Conservation (phyloP, 2,113 vertebrate species). For the Eptesicus fuscus region DNA sequence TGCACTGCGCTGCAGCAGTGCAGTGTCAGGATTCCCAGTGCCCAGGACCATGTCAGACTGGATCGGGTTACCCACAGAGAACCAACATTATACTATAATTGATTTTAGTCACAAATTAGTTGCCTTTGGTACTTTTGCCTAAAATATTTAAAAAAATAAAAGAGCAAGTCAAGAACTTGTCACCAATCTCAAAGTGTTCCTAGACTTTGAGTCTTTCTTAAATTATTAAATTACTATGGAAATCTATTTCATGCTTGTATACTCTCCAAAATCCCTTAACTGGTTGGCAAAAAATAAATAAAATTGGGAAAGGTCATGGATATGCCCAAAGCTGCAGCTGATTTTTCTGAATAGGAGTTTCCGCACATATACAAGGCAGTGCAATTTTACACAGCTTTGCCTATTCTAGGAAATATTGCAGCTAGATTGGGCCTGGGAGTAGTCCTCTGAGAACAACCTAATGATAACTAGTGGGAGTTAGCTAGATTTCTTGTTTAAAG, state of each 20-base stretch:
- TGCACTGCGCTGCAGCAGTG: not conserved
- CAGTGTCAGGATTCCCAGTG: not conserved
- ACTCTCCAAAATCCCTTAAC: not conserved
- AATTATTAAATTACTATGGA: not conserved
- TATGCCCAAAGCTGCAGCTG: not conserved
- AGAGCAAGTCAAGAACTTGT: not conserved
- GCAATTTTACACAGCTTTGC: not conserved
- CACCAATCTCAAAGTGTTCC: not conserved
- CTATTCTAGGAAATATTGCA: not conserved
- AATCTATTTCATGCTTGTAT: constrained; percentile 34
- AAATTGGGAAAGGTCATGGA: not conserved
- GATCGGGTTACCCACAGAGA: not conserved
- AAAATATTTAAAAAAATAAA: not conserved
- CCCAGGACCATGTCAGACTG: not conserved
- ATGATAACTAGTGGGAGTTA: not conserved
- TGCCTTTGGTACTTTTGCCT: not conserved
- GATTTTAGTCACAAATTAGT: not conserved
- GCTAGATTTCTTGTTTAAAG: not conserved
- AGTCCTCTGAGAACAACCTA: not conserved
- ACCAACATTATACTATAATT: not conserved
- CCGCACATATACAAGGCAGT: not conserved
- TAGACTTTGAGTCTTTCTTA: not conserved
- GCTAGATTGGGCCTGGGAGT: not conserved
- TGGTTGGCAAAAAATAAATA: not conserved
- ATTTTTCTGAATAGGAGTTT: not conserved